Evolutionary conservation across 2,888 invertebrate species (phyloP).

Genomic region (Muschampia plurimacula): DNA sequence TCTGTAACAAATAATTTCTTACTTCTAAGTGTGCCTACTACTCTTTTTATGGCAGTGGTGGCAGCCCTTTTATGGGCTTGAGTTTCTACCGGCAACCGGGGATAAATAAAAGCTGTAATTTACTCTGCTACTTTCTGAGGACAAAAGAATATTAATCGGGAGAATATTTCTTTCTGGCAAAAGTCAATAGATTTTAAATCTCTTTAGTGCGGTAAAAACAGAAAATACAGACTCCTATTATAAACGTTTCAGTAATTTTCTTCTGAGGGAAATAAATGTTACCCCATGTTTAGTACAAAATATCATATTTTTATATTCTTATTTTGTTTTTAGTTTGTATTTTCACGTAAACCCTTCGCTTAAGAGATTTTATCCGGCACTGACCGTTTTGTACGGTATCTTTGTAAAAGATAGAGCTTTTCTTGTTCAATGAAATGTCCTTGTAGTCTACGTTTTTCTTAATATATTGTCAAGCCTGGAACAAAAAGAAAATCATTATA

Average conservation of each 20-base stretch:
- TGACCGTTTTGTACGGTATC: not conserved
- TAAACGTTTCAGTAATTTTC: not conserved
- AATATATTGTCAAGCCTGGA: slow-evolving; percentile 56
- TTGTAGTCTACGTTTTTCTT: slow-evolving; percentile 61
- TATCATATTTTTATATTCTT: not conserved
- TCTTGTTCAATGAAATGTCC: slow-evolving; percentile 1
- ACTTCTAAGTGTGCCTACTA: too few species aligned
- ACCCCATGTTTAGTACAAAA: not conserved
- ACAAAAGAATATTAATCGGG: too few species aligned
- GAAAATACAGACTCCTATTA: too few species aligned
- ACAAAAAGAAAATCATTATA: slow-evolving; percentile 48
- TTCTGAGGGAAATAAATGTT: not conserved
- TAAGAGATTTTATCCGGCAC: not conserved
- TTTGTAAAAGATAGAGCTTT: not conserved
- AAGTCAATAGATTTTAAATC: too few species aligned
- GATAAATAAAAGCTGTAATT: too few species aligned
- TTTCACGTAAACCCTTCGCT: not conserved
- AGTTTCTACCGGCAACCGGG: too few species aligned
- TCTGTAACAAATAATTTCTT: too few species aligned
- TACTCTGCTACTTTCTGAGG: too few species aligned
- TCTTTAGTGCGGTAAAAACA: too few species aligned
- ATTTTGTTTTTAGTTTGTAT: not conserved
- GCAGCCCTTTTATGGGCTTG: too few species aligned
- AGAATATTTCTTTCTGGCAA: too few species aligned
- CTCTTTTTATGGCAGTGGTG: too few species aligned